Base-by-base conservation (phyloP, 2,797 vertebrate species). In the Thaleichthys pacificus region DNA sequence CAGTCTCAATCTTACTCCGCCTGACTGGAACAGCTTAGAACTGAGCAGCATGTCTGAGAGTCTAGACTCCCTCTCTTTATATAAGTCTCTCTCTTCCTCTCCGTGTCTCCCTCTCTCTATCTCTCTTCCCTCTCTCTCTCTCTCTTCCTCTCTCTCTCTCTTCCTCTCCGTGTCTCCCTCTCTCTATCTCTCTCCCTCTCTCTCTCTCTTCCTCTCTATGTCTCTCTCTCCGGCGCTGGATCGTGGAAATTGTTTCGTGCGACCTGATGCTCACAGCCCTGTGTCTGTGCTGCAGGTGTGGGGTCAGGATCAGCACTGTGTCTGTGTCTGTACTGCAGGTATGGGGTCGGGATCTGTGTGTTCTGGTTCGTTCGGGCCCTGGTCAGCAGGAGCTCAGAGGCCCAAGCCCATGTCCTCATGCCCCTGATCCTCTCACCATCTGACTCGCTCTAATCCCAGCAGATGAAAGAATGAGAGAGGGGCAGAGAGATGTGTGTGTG, bases 371-470 rank as follows among this genome's bases (percentile, higher is more conserved):
- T 14, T 6, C 54, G 12, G 42, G 26, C 12, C 1, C 65, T 67
- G 19, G 47, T 51, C 47, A 49, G 12, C 12, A 49, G 24, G 3
- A 51, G 7, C 21, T 51, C 17, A 3, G 24, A 26, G 42, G 22
- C 22, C 65, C 65, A 19, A 47, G 6, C 24, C 38, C 42, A 24
- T 15, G 14, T 5, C 30, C 17, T 24, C 3, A 24, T 2, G 0
- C 38, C 15, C 28, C 54, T 35, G 67, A 58, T 56, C 66, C 66
- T 68, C 28, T 28, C 28, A 22, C 28, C 54, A 69, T 49, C 17
- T 60, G 67, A 38, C 67, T 57, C 5, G 12, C 26, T 58, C 30
- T 69, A 60, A 58, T 69, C 67, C 19, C 4, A 32, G 21, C 3
- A 32, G 28, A 38, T 38, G 32, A 35, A 12, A 69, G 67, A 22